Evolutionary conservation across 2,888 invertebrate genomes (phyloP), one percentile per base, ranked within the genome.

Genomic region (Limnephilus auricula): DNA sequence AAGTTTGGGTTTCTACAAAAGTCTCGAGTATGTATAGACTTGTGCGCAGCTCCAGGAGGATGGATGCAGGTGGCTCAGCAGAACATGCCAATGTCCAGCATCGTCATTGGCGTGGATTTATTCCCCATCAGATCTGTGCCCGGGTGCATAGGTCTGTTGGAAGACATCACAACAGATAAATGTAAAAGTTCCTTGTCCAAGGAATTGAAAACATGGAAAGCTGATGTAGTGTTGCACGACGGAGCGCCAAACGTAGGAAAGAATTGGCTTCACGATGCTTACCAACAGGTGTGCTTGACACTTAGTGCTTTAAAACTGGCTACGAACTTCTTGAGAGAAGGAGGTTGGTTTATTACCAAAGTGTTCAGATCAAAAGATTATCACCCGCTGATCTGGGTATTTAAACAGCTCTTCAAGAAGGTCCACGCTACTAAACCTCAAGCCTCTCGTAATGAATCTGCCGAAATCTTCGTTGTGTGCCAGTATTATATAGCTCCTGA

Each of bases 11-110:
- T 99, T 95, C 96, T 99, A 10, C 99, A 99, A 96, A 98, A 98
- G 94, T 98, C 99, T 0, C 97, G 98, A 96, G 99, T 99, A 96
- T 98, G 99, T 93, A 97, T 99, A 94, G 99, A 99, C 96, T 96
- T 99, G 93, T 99, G 99, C 95, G 99, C 99, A 25, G 99, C 99
- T 1, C 99, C 99, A 0, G 99, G 99, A 94, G 99, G 99, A 93
- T 99, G 99, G 99, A 98, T 99, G 98, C 99, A 99, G 95, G 99
- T 99, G 90, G 99, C 99, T 87, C 98, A 98, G 94, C 98, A 99
- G 95, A 98, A 99, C 94, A 99, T 99, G 99, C 99, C 99, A 0
- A 97, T 99, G 0, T 99, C 99, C 9, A 99, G 99, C 94, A 96
- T 99, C 90, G 98, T 99, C 25, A 96, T 99, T 89, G 99, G 99